phyloP scores from a whole-genome alignment of 2,113 vertebrate genomes.

The Sceloporus tristichus region DNA sequence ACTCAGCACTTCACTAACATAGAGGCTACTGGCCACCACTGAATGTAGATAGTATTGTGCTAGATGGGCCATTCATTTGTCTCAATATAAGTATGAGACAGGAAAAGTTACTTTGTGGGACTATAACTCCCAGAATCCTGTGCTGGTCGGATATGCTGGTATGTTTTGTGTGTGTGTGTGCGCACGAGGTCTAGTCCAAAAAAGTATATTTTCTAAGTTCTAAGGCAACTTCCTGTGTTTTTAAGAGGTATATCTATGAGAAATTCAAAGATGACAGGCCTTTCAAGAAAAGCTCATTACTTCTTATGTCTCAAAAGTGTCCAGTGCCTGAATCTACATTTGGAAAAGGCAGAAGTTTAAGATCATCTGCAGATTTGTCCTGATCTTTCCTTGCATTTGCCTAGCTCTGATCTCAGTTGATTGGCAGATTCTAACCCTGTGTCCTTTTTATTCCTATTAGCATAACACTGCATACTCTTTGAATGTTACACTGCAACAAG shows the following conservation, averaged over 20 bases:
- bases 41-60: background rate
- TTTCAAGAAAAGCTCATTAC: constrained; percentile 5
- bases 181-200: too few relatives aligned
- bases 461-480: background rate
- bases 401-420: background rate
- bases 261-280: background rate
- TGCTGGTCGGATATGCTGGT: too few relatives aligned
- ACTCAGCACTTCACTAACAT: too few relatives aligned
- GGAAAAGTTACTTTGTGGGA: too few relatives aligned
- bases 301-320: background rate
- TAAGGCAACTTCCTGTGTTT: background rate
- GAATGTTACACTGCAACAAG: background rate
- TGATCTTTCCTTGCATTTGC: background rate
- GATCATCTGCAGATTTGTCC: background rate
- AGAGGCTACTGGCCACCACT: too few relatives aligned
- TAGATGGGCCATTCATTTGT: background rate
- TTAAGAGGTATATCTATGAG: background rate
- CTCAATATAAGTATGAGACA: background rate
- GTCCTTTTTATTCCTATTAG: background rate
- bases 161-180: too few relatives aligned
- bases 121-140: too few relatives aligned
- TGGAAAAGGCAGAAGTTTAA: constrained; percentile 8
- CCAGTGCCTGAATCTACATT: background rate
- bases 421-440: background rate
- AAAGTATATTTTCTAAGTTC: too few relatives aligned